A percentile compares a stretch with the other conserved stretches of the same genome.
These are phyloP conservation scores for Marmota monax DNA, from an alignment of 2,113 vertebrate genomes.

Conservation along the genomic window DNA sequence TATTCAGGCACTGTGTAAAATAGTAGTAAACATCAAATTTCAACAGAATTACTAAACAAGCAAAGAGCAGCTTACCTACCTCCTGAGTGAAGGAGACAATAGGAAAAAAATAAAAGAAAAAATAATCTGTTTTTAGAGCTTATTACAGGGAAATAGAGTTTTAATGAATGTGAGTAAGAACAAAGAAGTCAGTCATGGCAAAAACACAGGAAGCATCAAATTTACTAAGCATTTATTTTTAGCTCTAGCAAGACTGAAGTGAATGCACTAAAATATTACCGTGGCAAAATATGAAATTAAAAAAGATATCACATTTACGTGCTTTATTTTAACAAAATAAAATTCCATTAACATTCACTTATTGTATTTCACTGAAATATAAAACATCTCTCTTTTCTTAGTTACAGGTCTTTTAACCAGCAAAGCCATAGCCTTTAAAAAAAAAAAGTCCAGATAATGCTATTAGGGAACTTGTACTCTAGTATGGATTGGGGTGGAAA, in stretches of 20 bases:
- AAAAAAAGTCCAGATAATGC: not conserved
- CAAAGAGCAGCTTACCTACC: not conserved
- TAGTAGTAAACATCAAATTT: constrained; percentile 55
- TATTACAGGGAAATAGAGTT: not conserved
- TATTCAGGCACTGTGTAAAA: constrained; percentile 26
- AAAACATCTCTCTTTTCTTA: not conserved
- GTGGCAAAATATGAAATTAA: constrained; percentile 59
- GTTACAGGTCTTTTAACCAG: constrained; percentile 24
- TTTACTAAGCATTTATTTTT: constrained; percentile 62
- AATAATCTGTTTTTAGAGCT: constrained; percentile 40
- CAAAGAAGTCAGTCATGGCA: constrained; percentile 35
- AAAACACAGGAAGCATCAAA: constrained; percentile 53
- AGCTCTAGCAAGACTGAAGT: constrained; percentile 44
- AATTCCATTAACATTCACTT: constrained; percentile 48
- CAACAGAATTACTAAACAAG: constrained; percentile 37
- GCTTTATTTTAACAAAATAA: constrained; percentile 65
- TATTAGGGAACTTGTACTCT: not conserved
- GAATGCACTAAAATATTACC: constrained; percentile 46
- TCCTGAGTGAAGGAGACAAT: constrained; percentile 37
- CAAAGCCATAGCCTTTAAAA: not conserved
- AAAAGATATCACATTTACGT: constrained; percentile 31
- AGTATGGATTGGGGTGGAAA: not conserved
- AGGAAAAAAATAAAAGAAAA: not conserved
- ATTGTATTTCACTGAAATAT: constrained; percentile 59
- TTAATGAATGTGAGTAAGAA: constrained; percentile 46